phyloP scores from a whole-genome alignment of 2,113 vertebrate species.

The Empidonax traillii region DNA sequence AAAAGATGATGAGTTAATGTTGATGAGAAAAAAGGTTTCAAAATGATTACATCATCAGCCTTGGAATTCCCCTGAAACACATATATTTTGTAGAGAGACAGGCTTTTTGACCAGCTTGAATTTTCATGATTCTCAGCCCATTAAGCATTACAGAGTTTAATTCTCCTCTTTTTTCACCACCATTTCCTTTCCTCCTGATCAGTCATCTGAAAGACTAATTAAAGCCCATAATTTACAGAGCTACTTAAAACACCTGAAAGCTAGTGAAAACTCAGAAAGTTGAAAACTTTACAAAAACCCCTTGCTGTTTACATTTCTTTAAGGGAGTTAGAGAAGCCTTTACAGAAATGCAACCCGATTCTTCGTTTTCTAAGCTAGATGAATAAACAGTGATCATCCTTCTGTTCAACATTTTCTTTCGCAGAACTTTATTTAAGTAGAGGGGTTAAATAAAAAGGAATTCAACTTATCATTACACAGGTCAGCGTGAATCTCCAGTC shows the following conservation, averaged over 20 bases:
- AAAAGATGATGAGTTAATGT: not conserved
- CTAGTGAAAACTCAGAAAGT: not conserved
- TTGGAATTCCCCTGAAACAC: not conserved
- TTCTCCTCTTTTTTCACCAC: not conserved
- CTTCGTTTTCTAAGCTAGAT: not conserved
- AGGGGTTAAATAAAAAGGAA: not conserved
- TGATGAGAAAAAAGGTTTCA: not conserved
- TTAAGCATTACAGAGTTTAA: not conserved
- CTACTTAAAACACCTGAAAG: not conserved
- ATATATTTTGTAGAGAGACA: not conserved
- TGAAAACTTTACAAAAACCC: not conserved
- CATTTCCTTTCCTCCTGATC: not conserved
- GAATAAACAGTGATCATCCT: not conserved
- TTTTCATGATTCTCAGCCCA: not conserved
- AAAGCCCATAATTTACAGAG: not conserved
- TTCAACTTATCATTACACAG: not conserved
- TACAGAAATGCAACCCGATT: not conserved
- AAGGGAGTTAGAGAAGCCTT: not conserved
- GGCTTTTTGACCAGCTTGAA: not conserved
- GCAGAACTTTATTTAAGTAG: not conserved
- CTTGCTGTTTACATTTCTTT: not conserved
- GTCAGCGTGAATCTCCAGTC: not conserved
- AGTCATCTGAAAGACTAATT: not conserved
- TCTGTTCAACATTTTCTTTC: not conserved
- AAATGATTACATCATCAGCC: not conserved